phyloP scores from a whole-genome alignment of 2,888 invertebrate species.

The Nephrotoma flavescens region DNA sequence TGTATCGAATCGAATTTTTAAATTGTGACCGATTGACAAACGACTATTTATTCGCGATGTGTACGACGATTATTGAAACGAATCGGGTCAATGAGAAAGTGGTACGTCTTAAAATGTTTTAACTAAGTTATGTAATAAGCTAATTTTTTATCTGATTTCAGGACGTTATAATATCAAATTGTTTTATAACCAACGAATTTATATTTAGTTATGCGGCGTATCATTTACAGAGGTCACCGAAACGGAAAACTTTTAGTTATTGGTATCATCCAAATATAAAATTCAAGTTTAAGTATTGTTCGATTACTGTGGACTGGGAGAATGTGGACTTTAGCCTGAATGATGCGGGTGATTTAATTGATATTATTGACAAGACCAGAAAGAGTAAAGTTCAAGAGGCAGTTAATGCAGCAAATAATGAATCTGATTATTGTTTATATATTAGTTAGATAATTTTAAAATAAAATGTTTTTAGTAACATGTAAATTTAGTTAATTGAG shows the following conservation, averaged over 20 bases:
- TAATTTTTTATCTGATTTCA: not conserved
- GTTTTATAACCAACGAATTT: not conserved
- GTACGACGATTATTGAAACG: not conserved
- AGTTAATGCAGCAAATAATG: not conserved
- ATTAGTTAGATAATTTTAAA: not conserved
- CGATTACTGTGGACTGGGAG: not conserved
- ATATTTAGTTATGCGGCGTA: not conserved
- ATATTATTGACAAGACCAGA: not conserved
- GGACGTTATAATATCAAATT: not conserved
- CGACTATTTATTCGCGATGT: not conserved
- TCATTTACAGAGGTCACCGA: not conserved
- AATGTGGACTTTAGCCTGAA: not conserved
- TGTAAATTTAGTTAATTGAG: no score
- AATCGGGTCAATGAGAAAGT: not conserved
- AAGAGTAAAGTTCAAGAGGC: not conserved
- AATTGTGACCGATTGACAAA: not conserved
- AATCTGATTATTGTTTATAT: not conserved
- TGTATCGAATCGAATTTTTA: not conserved
- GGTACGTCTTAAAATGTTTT: not conserved
- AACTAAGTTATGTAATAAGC: not conserved
- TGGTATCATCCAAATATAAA: not conserved
- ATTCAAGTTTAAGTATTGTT: not conserved
- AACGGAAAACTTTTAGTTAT: not conserved
- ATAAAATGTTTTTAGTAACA: no score
- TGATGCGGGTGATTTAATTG: not conserved